These are phyloP conservation scores for Clarias pachynema DNA, from an alignment of 2,797 vertebrate species.

Conservation along the genomic window DNA sequence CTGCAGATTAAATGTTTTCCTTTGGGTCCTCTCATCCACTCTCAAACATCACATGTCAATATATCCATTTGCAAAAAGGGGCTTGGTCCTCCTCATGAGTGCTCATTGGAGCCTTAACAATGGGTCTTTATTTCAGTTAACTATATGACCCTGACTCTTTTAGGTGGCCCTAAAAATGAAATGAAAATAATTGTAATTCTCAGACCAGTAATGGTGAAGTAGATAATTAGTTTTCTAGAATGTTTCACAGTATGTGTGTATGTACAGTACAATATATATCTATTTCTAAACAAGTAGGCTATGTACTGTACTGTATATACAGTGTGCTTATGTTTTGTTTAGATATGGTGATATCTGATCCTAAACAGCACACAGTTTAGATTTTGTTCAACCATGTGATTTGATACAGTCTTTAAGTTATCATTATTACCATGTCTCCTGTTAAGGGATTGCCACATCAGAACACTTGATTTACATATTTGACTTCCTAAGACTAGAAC, in stretches of 20 bases:
- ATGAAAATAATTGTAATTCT: background rate
- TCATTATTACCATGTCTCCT: no score
- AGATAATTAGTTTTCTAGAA: background rate
- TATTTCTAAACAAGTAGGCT: background rate
- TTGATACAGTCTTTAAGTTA: background rate
- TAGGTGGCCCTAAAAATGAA: background rate
- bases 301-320: background rate
- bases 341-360: constrained; percentile 9
- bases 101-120: constrained; percentile 8
- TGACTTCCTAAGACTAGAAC: no score
- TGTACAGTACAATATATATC: background rate
- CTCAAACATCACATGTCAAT: constrained; percentile 43
- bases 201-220: background rate
- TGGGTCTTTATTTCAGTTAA: constrained; percentile 6
- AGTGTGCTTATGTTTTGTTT: background rate
- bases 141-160: background rate
- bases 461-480: no score
- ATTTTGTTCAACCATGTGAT: background rate
- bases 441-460: no score
- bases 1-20: constrained; percentile 38
- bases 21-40: constrained; percentile 42
- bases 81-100: constrained; percentile 2
- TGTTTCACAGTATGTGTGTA: background rate
- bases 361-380: background rate
- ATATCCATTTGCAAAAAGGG: constrained; percentile 40